Evolutionary conservation across 2,797 vertebrate species (phyloP).

Genomic region (Alca torda): DNA sequence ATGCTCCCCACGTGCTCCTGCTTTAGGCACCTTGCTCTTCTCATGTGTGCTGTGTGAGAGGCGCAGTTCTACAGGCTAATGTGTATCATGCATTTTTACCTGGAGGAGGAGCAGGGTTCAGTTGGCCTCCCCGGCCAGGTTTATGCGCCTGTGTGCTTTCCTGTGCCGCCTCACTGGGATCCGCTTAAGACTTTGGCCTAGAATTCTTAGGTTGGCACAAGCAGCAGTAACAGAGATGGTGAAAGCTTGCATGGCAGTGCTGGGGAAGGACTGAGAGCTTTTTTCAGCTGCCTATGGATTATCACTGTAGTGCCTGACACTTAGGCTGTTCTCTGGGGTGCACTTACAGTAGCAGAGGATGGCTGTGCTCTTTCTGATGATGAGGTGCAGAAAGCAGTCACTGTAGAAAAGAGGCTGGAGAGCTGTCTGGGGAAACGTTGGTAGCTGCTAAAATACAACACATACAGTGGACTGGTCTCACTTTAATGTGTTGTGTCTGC

Average conservation of each 20-base stretch:
- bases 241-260: not conserved
- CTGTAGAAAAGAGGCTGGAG: not conserved
- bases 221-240: not conserved
- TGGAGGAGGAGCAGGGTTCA: not conserved
- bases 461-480: not conserved
- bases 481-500: not conserved
- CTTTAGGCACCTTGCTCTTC: not conserved
- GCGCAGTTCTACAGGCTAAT: not conserved
- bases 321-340: not conserved
- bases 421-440: not conserved
- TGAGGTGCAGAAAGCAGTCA: not conserved
- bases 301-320: constrained; percentile 1
- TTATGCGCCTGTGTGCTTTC: not conserved
- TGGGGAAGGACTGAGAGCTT: not conserved
- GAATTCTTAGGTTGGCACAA: not conserved
- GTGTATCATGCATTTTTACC: not conserved
- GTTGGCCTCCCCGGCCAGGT: not conserved
- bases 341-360: not conserved
- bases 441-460: not conserved
- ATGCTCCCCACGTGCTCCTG: not conserved
- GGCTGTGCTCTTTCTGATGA: not conserved
- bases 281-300: constrained; percentile 28
- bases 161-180: not conserved
- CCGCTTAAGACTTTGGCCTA: not conserved
- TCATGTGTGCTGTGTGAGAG: not conserved